Conservation (phyloP, 2,797 vertebrate genomes). For the Sebastolobus altivelis region DNA sequence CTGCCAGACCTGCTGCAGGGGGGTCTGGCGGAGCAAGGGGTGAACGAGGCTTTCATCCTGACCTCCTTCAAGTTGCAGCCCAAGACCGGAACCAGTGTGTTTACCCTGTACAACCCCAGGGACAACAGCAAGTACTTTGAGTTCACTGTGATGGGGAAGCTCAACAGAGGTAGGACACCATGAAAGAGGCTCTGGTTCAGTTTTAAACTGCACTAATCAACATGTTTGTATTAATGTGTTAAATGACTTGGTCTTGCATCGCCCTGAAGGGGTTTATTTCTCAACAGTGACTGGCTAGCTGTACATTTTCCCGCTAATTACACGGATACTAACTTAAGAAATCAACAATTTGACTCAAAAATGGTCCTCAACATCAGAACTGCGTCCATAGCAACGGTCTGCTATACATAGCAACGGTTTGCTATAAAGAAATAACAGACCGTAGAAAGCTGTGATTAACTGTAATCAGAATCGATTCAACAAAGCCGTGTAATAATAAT, state of each 20-base stretch:
- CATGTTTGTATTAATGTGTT: not conserved
- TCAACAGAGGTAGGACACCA: constrained; percentile 92
- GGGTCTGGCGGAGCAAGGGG: constrained; percentile 86
- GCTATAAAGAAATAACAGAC: not conserved
- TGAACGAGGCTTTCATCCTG: constrained; percentile 92
- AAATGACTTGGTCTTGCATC: not conserved
- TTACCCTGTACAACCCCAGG: constrained; percentile 90
- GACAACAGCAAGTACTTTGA: constrained; percentile 98
- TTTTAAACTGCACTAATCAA: not conserved
- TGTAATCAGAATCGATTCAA: no score
- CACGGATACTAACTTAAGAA: no score
- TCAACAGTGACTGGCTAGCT: no score
- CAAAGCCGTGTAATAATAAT: not conserved
- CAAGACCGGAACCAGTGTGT: constrained; percentile 84
- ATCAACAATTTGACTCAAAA: no score
- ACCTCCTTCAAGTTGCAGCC: constrained; percentile 92
- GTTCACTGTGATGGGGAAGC: constrained; percentile 93
- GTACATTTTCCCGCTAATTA: no score
- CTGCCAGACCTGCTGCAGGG: constrained; percentile 90
- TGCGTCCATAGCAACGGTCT: no score
- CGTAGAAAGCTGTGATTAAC: no score
- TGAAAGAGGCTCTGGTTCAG: constrained; percentile 1
- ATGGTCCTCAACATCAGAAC: no score
- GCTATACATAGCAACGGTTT: no score
- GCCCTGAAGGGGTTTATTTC: no score